phyloP scores from a whole-genome alignment of 2,113 vertebrate genomes.

The Gymnogyps californianus region DNA sequence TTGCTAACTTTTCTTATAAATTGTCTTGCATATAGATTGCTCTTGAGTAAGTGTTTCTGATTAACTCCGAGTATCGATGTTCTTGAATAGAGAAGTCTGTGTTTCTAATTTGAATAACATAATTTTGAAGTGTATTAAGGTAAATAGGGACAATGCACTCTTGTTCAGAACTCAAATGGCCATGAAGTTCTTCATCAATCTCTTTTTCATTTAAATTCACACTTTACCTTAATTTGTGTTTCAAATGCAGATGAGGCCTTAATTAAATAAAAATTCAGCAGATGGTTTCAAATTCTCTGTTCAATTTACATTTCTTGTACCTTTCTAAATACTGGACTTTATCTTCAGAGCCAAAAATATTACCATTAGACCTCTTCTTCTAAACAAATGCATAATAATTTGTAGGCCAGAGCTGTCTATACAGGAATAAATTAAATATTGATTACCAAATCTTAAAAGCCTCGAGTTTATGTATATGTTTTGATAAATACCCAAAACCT shows the following conservation, averaged over 20 bases:
- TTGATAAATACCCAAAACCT: not conserved
- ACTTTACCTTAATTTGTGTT: slow-evolving; percentile 62
- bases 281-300: slow-evolving; percentile 49
- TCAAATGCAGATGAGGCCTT: slow-evolving; percentile 64
- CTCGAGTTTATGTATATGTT: not conserved
- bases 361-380: not conserved
- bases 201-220: slow-evolving; percentile 65
- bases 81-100: slow-evolving; percentile 28
- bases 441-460: slow-evolving; percentile 13
- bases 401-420: not conserved
- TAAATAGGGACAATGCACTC: slow-evolving; percentile 51
- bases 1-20: not conserved
- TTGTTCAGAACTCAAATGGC: slow-evolving; percentile 29
- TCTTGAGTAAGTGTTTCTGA: slow-evolving; percentile 25
- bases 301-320: slow-evolving; percentile 60
- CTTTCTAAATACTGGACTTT: slow-evolving; percentile 39
- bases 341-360: not conserved
- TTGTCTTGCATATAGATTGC: not conserved
- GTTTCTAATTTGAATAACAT: slow-evolving; percentile 47
- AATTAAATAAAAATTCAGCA: slow-evolving; percentile 69
- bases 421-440: slow-evolving; percentile 24
- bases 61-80: not conserved
- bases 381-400: slow-evolving; percentile 5
- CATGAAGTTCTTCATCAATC: slow-evolving; percentile 61
- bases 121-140: slow-evolving; percentile 22